phyloP scores from a whole-genome alignment of 1,140 invertebrate genomes.

The Zaprionus tsacasi region DNA sequence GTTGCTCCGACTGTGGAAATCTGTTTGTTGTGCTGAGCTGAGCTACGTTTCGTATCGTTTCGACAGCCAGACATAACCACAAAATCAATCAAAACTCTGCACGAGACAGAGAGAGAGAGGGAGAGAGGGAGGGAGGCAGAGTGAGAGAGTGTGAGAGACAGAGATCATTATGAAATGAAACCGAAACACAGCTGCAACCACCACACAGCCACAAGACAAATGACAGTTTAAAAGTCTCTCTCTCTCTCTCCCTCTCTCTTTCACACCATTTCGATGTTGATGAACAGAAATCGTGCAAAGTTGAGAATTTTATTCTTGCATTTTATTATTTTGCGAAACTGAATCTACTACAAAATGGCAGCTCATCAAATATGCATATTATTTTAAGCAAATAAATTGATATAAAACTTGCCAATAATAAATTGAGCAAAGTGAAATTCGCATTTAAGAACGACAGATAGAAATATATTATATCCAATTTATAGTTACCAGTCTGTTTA shows the following conservation, averaged over 20 bases:
- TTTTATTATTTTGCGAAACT: background rate
- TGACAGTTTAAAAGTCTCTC: conserved; percentile 66
- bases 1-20: background rate
- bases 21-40: background rate
- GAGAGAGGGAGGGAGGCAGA: background rate
- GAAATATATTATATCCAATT: no score
- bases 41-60: background rate
- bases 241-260: conserved; percentile 8
- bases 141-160: background rate
- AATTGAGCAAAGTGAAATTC: background rate
- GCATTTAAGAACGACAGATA: no score
- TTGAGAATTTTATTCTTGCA: background rate
- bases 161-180: conserved; percentile 61
- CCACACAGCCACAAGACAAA: conserved; percentile 60
- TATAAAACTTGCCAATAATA: conserved; percentile 7
- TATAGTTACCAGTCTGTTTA: no score
- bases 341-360: background rate
- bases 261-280: conserved; percentile 26
- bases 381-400: background rate
- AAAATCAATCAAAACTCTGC: conserved; percentile 70
- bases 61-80: conserved; percentile 52
- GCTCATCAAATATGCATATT: conserved; percentile 35
- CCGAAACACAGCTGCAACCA: conserved; percentile 32
- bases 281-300: conserved; percentile 8
- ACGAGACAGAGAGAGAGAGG: conserved; percentile 9